Percentiles rank a stretch among this genome's conserved stretches.
phyloP scores from a whole-genome alignment of 35 echinoderm and acorn worm genomes.

The Lytechinus pictus region DNA sequence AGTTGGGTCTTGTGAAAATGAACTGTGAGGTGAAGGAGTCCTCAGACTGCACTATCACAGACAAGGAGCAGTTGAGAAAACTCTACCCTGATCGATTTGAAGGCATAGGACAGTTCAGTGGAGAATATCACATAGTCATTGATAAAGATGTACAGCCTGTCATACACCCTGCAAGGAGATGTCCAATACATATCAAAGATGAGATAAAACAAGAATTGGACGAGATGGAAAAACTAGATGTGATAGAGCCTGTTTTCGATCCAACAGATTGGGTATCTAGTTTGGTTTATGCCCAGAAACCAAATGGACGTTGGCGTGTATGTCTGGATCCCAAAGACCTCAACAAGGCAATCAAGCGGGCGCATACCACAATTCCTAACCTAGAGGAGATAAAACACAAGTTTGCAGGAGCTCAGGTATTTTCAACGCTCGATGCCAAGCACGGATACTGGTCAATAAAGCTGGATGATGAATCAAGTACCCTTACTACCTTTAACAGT shows the following conservation, averaged over 20 bases:
- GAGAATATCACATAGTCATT: background rate
- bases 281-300: background rate
- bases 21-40: background rate
- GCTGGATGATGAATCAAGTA: too few relatives aligned
- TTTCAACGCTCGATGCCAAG: slow-evolving; percentile 65
- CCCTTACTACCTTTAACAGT: too few relatives aligned
- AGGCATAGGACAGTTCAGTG: background rate
- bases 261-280: background rate
- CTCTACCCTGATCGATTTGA: background rate
- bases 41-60: background rate
- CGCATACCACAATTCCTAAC: slow-evolving; percentile 53
- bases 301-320: background rate
- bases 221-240: background rate
- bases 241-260: background rate
- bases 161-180: background rate
- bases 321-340: background rate
- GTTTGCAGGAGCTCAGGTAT: slow-evolving; percentile 51
- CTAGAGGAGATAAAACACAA: slow-evolving; percentile 54
- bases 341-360: background rate
- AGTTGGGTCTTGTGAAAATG: background rate
- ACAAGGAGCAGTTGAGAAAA: background rate
- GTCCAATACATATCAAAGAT: background rate
- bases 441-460: background rate
- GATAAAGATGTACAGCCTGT: background rate
- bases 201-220: background rate